Evolutionary conservation across 2,797 vertebrate species (phyloP), one percentile per base, ranked within the genome.

Genomic region (Enteromius argenteus): DNA sequence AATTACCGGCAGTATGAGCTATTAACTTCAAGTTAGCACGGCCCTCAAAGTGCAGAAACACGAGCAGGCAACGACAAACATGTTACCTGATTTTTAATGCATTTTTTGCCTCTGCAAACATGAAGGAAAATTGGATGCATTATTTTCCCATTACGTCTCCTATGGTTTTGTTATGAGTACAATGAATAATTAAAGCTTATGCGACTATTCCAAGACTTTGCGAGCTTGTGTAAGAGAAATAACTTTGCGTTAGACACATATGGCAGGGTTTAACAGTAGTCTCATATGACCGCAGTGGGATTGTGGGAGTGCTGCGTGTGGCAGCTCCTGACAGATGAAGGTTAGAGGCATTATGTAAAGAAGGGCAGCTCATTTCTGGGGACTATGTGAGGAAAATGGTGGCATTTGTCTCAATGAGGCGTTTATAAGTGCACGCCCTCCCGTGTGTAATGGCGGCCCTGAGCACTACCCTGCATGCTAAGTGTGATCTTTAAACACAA

Each of bases 401-500:
- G 81, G 73, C 86, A 89, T 85, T 81, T 86, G 79, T 89, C 86
- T 84, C 58, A 76, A 86, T 78, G 86, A 88, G 77, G 17, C 60
- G 37, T 56, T 85, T 84, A 80, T 56, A 66, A 80, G 77, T 44
- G 76, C 85, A 74, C 71, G 72, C 74, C 77, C 84, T 72, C 79
- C 71, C 42, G 72, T 1, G 23, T 83, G 56, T 67, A 32, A 56
- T 49, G 73, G 66, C 39, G 14, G 75, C 66, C 66, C 83, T 58
- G 30, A 37, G 75, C 67, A 23, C 75, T 60, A 37, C 68, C 84
- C 86, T 80, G 78, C 74, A 87, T 87, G 84, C 81, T 79, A 87
- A 87, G 81, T 62, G 81, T 84, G 86, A 84, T 89, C 88, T 89
- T 87, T 89, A 79, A 84, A 81, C 86, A 87, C 86, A 89, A 88